Percentiles rank a stretch among this genome's conserved stretches.
Conservation (phyloP, 2,113 vertebrate genomes). For the Choloepus hoffmanni region DNA sequence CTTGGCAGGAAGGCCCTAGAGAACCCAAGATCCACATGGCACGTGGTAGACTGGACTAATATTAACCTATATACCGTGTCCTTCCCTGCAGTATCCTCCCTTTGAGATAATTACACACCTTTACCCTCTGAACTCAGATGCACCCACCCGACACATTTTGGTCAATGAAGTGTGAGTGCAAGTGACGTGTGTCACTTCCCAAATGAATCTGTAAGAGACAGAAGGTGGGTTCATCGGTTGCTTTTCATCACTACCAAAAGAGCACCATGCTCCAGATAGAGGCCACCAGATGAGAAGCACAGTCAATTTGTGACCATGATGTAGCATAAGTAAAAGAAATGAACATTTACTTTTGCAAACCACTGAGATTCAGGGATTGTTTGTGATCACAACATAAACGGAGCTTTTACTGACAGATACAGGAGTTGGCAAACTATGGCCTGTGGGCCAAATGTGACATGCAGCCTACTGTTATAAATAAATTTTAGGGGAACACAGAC, state of each 20-base stretch:
- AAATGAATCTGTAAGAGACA: neutral
- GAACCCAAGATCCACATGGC: neutral
- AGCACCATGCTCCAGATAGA: neutral
- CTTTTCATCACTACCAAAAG: neutral
- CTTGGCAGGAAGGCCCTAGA: neutral
- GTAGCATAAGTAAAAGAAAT: neutral
- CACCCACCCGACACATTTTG: neutral
- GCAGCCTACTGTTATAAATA: neutral
- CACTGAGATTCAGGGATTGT: neutral
- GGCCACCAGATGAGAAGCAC: neutral
- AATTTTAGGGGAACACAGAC: neutral
- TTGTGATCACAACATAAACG: neutral
- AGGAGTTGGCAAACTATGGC: neutral
- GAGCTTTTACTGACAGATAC: neutral
- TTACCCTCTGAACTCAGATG: neutral
- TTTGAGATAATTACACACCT: neutral
- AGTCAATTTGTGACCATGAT: accelerated
- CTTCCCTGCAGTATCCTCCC: neutral
- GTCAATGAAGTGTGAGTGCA: neutral
- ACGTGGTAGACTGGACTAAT: neutral
- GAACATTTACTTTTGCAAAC: neutral
- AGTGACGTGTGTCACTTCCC: neutral
- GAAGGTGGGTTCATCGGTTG: accelerated
- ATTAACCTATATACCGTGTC: neutral
- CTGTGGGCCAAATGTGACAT: neutral